Base-by-base conservation (phyloP, 2,113 vertebrate genomes). In the Sardina pilchardus region DNA sequence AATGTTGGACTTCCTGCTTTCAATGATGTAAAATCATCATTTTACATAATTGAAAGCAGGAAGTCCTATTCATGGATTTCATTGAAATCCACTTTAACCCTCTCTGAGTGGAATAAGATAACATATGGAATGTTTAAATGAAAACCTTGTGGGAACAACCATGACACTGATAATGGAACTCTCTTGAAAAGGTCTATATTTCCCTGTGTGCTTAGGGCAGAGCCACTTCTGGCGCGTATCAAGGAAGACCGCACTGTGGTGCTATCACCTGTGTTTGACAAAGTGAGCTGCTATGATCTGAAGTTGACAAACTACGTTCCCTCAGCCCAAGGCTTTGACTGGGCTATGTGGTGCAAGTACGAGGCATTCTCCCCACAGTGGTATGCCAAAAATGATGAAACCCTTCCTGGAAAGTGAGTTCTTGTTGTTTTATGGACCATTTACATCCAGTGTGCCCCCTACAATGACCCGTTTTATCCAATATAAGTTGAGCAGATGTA, bases 261-360 rank as follows among this genome's bases (percentile, higher is more conserved):
- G 34, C 0, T 95, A 87, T 91, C 93, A 0, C 95, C 94, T 0
- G 94, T 94, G 84, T 95, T 95, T 7, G 94, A 95, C 90, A 93
- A 53, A 17, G 92, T 95, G 30, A 14, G 63, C 6, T 95, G 21
- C 21, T 91, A 94, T 34, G 92, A 93, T 82, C 84, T 95, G 82
- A 82, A 81, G 0, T 19, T 95, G 63, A 50, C 0, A 14, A 36
- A 44, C 5, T 94, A 94, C 59, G 0, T 0, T 0, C 1, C 92
- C 1, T 1, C 30, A 0, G 91, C 94, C 0, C 81, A 94, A 5
- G 93, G 80, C 1, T 95, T 95, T 34, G 88, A 95, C 90, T 95
- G 95, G 94, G 90, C 88, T 12, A 45, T 95, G 80, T 95, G 93
- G 93, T 95, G 94, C 89, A 87, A 86, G 92, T 95, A 95, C 0